Evolutionary conservation across 2,888 invertebrate genomes (phyloP), one percentile per base, ranked within the genome.

Genomic region (Phytoseiulus persimilis): DNA sequence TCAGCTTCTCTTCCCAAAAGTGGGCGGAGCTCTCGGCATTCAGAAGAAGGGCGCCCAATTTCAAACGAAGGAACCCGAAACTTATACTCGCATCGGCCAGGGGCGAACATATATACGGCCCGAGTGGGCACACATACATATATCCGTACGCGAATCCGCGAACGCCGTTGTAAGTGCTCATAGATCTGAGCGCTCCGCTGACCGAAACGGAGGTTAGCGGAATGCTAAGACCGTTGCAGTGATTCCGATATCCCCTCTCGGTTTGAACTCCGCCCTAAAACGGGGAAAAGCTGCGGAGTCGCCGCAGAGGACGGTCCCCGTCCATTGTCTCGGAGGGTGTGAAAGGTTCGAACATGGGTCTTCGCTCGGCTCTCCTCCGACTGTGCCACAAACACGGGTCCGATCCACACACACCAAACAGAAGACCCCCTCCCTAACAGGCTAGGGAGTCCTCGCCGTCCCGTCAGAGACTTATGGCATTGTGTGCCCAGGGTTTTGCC

Each of bases 121-220:
- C 31, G 84, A 84, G 84, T 23, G 83, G 6, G n/a, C n/a, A 31
- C 84, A 32, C 28, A 87, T 87, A 87, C 45, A 31, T 87, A 45
- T 33, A 87, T 87, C 33, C 31, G 33, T 84, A n/a, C 84, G 33
- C 31, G 18, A 39, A 9, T 39, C 9, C 9, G 39, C 39, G 39
- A 6, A 6, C 39, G 3, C 9, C 9, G 5, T 39, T 39, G 39
- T n/a, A n/a, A n/a, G 14, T 46, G 46, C 6, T 46, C 46, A 11
- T 46, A 46, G 46, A 46, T 46, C 46, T 6, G 14, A 46, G n/a
- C n/a, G n/a, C n/a, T n/a, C n/a, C n/a, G n/a, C n/a, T n/a, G n/a
- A n/a, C n/a, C n/a, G n/a, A n/a, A n/a, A n/a, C n/a, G n/a, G n/a
- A n/a, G n/a, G n/a, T n/a, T n/a, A n/a, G n/a, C n/a, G n/a, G n/a